These are phyloP conservation scores for Phorcus lineatus DNA, from an alignment of 2,888 invertebrate genomes.

Conservation along the genomic window DNA sequence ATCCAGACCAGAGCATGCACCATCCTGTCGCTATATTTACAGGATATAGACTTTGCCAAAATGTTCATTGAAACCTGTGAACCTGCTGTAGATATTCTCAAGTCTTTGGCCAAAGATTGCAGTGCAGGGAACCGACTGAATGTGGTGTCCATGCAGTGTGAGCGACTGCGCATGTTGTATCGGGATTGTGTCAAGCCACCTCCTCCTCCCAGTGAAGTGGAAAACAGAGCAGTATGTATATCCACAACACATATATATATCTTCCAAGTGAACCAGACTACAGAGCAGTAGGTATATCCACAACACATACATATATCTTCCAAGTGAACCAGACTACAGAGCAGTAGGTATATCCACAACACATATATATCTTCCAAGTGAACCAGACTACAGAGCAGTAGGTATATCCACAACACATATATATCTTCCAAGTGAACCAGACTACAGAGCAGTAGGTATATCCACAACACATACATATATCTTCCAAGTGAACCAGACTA, in stretches of 20 bases:
- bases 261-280: conserved; percentile 69
- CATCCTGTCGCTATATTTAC: conserved; percentile 70
- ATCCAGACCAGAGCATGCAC: conserved; percentile 72
- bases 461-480: no score
- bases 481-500: no score
- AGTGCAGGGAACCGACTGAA: conserved; percentile 67
- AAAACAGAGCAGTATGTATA: conserved; percentile 61
- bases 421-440: no score
- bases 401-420: background rate
- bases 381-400: conserved; percentile 64
- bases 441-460: no score
- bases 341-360: conserved; percentile 53
- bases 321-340: conserved; percentile 65
- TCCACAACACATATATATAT: conserved; percentile 36
- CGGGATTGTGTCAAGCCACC: conserved; percentile 76
- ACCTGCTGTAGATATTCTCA: conserved; percentile 72
- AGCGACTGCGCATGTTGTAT: conserved; percentile 72
- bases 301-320: conserved; percentile 55
- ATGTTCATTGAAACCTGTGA: conserved; percentile 72
- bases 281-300: conserved; percentile 56
- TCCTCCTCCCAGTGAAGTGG: conserved; percentile 70
- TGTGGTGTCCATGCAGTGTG: conserved; percentile 70
- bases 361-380: conserved; percentile 64
- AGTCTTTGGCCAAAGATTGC: conserved; percentile 73
- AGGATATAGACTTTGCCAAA: conserved; percentile 69